Base-by-base conservation (phyloP, 2,888 invertebrate species). In the Lasiommata megera region DNA sequence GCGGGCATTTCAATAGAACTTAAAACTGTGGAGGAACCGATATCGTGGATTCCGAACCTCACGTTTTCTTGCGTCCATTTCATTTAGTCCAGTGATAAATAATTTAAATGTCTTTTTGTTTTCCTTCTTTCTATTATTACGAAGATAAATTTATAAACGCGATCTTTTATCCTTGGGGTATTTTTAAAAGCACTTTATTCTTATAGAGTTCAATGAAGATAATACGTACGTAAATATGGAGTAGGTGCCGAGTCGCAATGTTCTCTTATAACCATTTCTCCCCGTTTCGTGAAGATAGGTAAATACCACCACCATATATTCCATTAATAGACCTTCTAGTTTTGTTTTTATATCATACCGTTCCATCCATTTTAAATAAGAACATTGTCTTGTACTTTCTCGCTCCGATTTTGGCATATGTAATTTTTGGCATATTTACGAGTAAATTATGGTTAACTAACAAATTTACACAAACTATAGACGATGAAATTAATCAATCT, bases 61-160 rank as follows among this genome's bases (percentile, higher is more conserved):
- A 31, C 29, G 16, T 31, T 17, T 31, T 31, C 14, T 48, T 48
- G 48, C 48, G 37, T 48, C 37, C 48, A 48, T 48, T 48, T 48
- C 12, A 36, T 46, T 48, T 48, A 18, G 48, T 48, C 48, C 48
- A 48, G 48, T 48, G 48, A 48, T 36, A 48, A 12, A 47, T 18
- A 34, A 47, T 47, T 47, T 47, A 17, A 47, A 12, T 36, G 37
- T 18, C 18, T 34, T 46, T n/a, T n/a, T n/a, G n/a, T n/a, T n/a
- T 46, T 16, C 23, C 16, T 16, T 31, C n/a, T n/a, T 28, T 41
- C n/a, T 23, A 11, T n/a, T n/a, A 18, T 41, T 28, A 28, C 23
- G 3, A 43, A 43, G 23, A 43, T 1, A 7, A 28, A 12, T n/a
- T 8, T 31, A 16, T 16, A 46, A 43, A 12, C 43, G 16, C 2